Evolutionary conservation across 2,113 vertebrate genomes (phyloP), one percentile per base, ranked within the genome.

Genomic region (Mustela nigripes): DNA sequence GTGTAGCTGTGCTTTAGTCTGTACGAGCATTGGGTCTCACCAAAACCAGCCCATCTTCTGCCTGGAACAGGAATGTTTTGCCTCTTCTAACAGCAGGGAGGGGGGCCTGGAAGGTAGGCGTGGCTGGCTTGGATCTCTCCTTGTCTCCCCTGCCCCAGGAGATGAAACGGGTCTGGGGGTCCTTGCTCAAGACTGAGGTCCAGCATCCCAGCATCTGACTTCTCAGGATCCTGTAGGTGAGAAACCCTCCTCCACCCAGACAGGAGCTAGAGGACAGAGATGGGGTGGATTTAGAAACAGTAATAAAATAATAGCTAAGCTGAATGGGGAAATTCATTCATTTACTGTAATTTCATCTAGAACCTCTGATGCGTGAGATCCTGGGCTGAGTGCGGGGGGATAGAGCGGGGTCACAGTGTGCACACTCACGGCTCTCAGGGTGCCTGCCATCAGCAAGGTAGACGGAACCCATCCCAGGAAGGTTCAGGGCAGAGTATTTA

Each of bases 391-490:
- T 1, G 45, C 85, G 26, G 3, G 22, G 31, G 11, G 58, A 15
- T 10, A 9, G 12, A n/a, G 28, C 0, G 0, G 7, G 50, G 56
- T 16, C 65, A 39, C 2, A 5, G 53, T 0, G 15, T 2, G 15
- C 39, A 4, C 1, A 0, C 39, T 18, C 50, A 15, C 31, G 0
- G 24, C 78, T 82, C 58, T 18, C 58, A 1, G 76, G 45, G 19
- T 33, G 45, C n/a, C 58, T 39, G 42, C 26, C 1, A 28, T 24
- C 58, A 42, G 45, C 28, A 7, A 28, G 58, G 65, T 5, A 28
- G 21, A 24, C 0, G 16, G 78, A 67, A 7, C 56, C 65, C n/a
- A 15, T 36, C 3, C 26, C 4, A 16, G 63, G 18, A 28, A 53
- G 12, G n/a, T n/a, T 83, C n/a, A 14, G n/a, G 71, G 19, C 16